Conservation (phyloP, 2,797 vertebrate species). For the Thunnus albacares region DNA sequence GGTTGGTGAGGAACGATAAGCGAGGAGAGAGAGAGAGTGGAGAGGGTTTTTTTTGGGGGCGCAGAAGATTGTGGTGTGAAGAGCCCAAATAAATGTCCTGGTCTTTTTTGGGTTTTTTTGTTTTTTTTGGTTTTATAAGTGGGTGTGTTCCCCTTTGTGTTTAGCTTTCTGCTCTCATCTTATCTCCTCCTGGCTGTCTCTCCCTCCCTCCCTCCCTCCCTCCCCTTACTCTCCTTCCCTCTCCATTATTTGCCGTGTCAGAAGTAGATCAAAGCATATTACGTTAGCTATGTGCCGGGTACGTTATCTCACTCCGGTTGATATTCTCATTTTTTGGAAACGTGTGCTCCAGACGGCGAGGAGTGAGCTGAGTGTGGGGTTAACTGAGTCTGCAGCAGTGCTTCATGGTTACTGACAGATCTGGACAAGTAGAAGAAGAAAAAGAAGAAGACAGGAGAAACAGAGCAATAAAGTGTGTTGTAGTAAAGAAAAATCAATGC, state of each 20-base stretch:
- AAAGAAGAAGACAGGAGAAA: not conserved
- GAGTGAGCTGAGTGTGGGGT: slow-evolving; percentile 5
- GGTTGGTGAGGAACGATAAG: slow-evolving; percentile 21
- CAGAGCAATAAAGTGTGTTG: not conserved
- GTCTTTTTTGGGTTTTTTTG: not conserved
- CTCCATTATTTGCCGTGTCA: slow-evolving; percentile 50
- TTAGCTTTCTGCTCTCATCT: slow-evolving; percentile 35
- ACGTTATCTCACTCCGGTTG: slow-evolving; percentile 34
- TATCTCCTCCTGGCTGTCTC: slow-evolving; percentile 30
- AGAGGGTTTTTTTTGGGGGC: not conserved
- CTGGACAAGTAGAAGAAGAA: not conserved
- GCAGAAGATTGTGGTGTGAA: slow-evolving; percentile 19
- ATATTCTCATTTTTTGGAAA: slow-evolving; percentile 43
- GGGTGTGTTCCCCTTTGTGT: slow-evolving; percentile 56
- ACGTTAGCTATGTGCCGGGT: slow-evolving; percentile 13
- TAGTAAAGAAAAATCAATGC: slow-evolving; percentile 1
- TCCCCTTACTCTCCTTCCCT: not conserved
- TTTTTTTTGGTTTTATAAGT: slow-evolving; percentile 38
- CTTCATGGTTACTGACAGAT: not conserved
- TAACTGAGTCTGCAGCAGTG: not conserved
- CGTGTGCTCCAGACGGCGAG: slow-evolving; percentile 22
- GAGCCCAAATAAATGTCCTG: slow-evolving; percentile 8
- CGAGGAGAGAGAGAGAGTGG: not conserved
- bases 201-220: not conserved
- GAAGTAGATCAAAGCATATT: slow-evolving; percentile 64